Conservation (phyloP, 2,113 vertebrate species). For the Ameiurus melas region DNA sequence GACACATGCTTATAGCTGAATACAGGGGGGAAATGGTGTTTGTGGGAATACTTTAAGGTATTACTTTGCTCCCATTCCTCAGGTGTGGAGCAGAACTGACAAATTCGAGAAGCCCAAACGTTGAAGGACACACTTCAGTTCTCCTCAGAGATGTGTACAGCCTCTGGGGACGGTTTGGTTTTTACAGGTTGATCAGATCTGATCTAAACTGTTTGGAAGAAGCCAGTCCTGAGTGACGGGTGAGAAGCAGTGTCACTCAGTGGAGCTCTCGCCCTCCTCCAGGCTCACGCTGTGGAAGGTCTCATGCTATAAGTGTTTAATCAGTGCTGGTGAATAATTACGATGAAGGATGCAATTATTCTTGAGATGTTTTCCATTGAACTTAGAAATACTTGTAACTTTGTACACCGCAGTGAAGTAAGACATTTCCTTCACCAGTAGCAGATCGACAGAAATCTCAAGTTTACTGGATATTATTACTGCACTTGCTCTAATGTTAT, state of each 20-base stretch:
- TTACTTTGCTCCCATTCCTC: neutral
- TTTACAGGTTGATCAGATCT: neutral
- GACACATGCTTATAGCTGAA: neutral
- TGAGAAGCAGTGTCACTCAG: neutral
- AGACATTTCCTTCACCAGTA: neutral
- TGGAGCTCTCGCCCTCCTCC: neutral
- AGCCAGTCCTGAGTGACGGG: neutral
- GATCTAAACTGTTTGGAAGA: neutral
- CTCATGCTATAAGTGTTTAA: neutral
- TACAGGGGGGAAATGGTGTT: neutral
- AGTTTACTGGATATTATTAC: neutral
- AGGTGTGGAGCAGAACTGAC: neutral
- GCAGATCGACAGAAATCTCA: neutral
- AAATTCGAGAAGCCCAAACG: neutral
- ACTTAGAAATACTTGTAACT: neutral
- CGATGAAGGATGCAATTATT: constrained; percentile 1
- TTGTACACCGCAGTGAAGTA: neutral
- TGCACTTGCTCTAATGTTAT: neutral
- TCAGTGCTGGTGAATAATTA: neutral
- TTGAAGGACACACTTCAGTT: neutral
- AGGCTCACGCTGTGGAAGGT: neutral
- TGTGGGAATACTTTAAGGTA: neutral
- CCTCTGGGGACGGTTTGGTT: neutral
- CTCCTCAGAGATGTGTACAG: neutral
- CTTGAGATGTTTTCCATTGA: neutral